A percentile compares a stretch with the other conserved stretches of the same genome.
Conservation (phyloP, 1,140 invertebrate genomes). For the Phymastichus coffea region DNA sequence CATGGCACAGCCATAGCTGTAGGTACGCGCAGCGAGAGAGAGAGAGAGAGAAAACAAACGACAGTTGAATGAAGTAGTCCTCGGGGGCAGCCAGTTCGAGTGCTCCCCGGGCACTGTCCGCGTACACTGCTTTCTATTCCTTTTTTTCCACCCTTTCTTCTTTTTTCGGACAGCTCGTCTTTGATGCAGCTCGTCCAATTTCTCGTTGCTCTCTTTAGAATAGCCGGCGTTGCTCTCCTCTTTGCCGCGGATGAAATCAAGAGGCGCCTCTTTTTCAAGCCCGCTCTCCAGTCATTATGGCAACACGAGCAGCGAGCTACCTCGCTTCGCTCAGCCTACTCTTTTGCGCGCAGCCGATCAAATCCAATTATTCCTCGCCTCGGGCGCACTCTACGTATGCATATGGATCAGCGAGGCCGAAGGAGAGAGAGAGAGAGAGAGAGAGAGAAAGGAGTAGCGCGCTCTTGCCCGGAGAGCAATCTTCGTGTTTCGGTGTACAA, state of each 20-base stretch:
- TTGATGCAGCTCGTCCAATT: too few species aligned
- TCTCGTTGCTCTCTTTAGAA: neutral
- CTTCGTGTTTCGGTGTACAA: too few species aligned
- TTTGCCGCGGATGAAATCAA: conserved; percentile 34
- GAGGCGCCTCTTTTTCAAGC: conserved; percentile 6
- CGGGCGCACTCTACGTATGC: conserved; percentile 3
- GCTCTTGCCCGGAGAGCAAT: too few species aligned
- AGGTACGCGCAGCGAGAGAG: conserved; percentile 1
- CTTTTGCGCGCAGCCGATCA: conserved; percentile 31
- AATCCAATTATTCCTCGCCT: conserved; percentile 40
- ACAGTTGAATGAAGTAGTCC: conserved; percentile 38
- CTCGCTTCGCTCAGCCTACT: conserved; percentile 15
- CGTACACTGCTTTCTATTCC: neutral
- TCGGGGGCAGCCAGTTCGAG: conserved; percentile 21
- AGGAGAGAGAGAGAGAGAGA: neutral
- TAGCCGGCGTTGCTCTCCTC: conserved; percentile 1
- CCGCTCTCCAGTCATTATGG: too few species aligned
- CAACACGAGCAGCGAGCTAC: too few species aligned
- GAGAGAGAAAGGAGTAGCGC: too few species aligned
- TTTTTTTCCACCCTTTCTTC: too few species aligned
- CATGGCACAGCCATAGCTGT: too few species aligned
- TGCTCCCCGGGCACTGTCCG: conserved; percentile 25
- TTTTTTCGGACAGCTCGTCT: too few species aligned
- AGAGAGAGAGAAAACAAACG: conserved; percentile 39
- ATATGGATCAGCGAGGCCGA: neutral